Conservation (phyloP, 2,113 vertebrate species). For the Hystrix brachyura region DNA sequence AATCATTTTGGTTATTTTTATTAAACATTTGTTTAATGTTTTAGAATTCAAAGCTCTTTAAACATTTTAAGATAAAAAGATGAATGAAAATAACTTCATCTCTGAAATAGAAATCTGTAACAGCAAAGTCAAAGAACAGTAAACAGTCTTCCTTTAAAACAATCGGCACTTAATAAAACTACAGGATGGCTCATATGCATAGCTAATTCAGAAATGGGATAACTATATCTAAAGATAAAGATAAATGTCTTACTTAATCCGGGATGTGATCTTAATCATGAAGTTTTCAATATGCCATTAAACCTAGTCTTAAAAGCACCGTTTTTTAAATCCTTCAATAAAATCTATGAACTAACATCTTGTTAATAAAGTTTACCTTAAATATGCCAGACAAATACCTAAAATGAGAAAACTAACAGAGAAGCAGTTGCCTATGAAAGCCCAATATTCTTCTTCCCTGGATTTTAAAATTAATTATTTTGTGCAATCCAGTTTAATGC, state of each 20-base stretch:
- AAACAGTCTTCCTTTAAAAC: background rate
- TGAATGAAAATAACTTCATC: slow-evolving; percentile 41
- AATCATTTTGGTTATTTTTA: background rate
- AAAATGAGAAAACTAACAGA: slow-evolving; percentile 44
- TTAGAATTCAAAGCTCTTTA: slow-evolving; percentile 34
- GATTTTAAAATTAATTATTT: background rate
- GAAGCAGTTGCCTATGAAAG: slow-evolving; percentile 15
- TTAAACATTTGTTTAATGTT: slow-evolving; percentile 40
- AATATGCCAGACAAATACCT: slow-evolving; percentile 23
- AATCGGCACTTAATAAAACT: slow-evolving; percentile 43
- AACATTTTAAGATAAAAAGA: background rate
- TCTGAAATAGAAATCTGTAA: slow-evolving; percentile 42
- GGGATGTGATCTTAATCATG: background rate
- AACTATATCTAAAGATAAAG: background rate
- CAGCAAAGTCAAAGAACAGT: background rate
- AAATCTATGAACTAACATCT: slow-evolving; percentile 8
- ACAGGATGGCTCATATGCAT: background rate
- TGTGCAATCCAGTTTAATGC: background rate
- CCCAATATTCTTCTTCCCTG: background rate
- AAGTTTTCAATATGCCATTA: slow-evolving; percentile 20
- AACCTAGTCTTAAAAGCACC: slow-evolving; percentile 34
- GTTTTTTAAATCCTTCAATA: slow-evolving; percentile 40
- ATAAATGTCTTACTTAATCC: slow-evolving; percentile 1
- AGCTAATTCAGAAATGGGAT: slow-evolving; percentile 31
- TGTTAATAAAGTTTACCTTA: slow-evolving; percentile 23